Percentiles rank a stretch among this genome's conserved stretches.
phyloP scores from a whole-genome alignment of 2,888 invertebrate species.

The Eulithis testata region DNA sequence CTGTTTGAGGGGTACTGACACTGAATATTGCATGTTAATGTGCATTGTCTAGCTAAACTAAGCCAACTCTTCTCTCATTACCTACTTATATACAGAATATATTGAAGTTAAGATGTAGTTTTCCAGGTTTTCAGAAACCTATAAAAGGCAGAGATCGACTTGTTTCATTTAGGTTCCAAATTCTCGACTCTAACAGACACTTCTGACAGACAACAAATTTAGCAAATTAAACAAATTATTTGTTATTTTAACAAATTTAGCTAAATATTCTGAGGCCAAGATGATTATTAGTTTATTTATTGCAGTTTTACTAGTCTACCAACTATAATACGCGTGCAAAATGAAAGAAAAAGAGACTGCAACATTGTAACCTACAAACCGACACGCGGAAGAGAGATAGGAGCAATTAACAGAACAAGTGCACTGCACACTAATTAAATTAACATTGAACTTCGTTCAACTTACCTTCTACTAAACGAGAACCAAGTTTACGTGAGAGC shows the following conservation, averaged over 20 bases:
- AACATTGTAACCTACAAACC: constrained; percentile 16
- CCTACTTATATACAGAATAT: too few relatives aligned
- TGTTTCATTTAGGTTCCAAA: too few relatives aligned
- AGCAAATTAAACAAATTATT: too few relatives aligned
- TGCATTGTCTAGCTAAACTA: not conserved
- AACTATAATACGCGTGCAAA: not conserved
- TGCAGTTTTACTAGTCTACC: not conserved
- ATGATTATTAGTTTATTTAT: too few relatives aligned
- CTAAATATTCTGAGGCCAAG: too few relatives aligned
- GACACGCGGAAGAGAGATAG: constrained; percentile 12
- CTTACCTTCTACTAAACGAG: constrained; percentile 10
- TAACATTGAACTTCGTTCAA: constrained; percentile 27
- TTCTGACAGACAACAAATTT: too few relatives aligned
- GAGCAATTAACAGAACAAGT: constrained; percentile 26
- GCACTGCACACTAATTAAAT: constrained; percentile 26
- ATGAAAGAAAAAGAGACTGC: constrained; percentile 4
- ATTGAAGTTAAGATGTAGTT: too few relatives aligned
- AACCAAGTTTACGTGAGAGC: constrained; percentile 20
- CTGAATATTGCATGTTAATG: not conserved
- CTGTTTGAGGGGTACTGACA: constrained; percentile 6
- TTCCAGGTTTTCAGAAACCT: too few relatives aligned
- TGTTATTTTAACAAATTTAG: too few relatives aligned
- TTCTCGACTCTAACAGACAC: too few relatives aligned
- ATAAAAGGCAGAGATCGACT: too few relatives aligned
- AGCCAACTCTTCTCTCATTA: too few relatives aligned